A percentile compares a stretch with the other conserved stretches of the same genome.
Evolutionary conservation across 2,888 invertebrate genomes (phyloP).

Genomic region (Noctua janthina): DNA sequence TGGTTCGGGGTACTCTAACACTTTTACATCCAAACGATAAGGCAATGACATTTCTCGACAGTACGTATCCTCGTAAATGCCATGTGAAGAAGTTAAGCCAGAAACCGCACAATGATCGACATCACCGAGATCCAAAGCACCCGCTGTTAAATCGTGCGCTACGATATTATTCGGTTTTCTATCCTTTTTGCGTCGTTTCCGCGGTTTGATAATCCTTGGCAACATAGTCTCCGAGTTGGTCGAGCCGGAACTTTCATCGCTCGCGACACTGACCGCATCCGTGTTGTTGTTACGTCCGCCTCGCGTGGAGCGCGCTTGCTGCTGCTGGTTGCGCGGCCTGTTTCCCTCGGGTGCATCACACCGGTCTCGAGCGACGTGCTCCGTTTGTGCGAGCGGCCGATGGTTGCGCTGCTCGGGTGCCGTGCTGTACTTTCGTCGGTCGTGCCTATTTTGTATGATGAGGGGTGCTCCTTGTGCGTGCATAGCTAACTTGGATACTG

Average conservation of each 20-base stretch:
- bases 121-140: slow-evolving; percentile 84
- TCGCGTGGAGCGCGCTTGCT: slow-evolving; percentile 83
- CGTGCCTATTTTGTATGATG: slow-evolving; percentile 93
- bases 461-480: slow-evolving; percentile 97
- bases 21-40: slow-evolving; percentile 86
- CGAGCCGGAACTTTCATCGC: slow-evolving; percentile 94
- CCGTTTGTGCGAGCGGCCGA: slow-evolving; percentile 79
- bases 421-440: slow-evolving; percentile 86
- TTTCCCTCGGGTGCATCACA: slow-evolving; percentile 83
- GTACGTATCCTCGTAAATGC: slow-evolving; percentile 88
- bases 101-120: slow-evolving; percentile 86
- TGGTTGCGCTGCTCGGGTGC: slow-evolving; percentile 85
- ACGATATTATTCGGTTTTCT: slow-evolving; percentile 92
- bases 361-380: slow-evolving; percentile 80
- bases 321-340: slow-evolving; percentile 85
- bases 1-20: slow-evolving; percentile 84
- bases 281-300: slow-evolving; percentile 89
- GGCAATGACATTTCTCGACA: slow-evolving; percentile 88
- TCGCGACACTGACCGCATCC: slow-evolving; percentile 93
- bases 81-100: slow-evolving; percentile 79
- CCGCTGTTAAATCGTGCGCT: slow-evolving; percentile 84
- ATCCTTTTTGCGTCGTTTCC: slow-evolving; percentile 97
- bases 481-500: slow-evolving; percentile 94
- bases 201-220: slow-evolving; percentile 96
- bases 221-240: slow-evolving; percentile 93